A percentile compares a stretch with the other conserved stretches of the same genome.
Evolutionary conservation across 2,113 vertebrate species (phyloP).

Genomic region (Ginglymostoma cirratum): DNA sequence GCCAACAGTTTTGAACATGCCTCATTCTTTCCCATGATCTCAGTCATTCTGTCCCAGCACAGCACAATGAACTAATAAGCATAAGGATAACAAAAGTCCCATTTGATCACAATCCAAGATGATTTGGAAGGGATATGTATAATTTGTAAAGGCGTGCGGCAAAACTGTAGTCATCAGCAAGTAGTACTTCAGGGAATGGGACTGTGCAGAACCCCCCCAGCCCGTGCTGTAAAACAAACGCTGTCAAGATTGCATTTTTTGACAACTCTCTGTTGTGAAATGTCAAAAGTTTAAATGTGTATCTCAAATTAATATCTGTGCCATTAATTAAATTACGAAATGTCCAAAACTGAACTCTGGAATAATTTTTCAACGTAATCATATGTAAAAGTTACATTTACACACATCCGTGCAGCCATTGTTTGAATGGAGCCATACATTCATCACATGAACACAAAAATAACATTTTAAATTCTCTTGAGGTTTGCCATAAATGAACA

Average conservation of each 20-base stretch:
- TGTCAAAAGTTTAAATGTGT: background rate
- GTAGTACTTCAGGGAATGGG: background rate
- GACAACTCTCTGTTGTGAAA: background rate
- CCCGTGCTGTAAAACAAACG: background rate
- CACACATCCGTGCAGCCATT: background rate
- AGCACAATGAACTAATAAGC: constrained; percentile 2
- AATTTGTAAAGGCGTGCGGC: background rate
- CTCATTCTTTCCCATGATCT: constrained; percentile 17
- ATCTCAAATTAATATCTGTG: background rate
- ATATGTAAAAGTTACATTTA: background rate
- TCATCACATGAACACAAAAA: background rate
- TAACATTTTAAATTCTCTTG: background rate
- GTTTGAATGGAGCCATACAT: background rate
- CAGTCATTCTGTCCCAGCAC: background rate
- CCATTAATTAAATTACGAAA: background rate
- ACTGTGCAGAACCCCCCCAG: background rate
- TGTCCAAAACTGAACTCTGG: background rate
- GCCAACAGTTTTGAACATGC: constrained; percentile 20
- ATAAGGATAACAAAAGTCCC: background rate
- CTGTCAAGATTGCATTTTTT: background rate
- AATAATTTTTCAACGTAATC: background rate
- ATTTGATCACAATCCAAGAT: constrained; percentile 32
- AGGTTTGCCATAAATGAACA: background rate
- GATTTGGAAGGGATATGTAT: background rate
- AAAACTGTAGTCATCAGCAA: constrained; percentile 25